These are phyloP conservation scores for Eueremaeus valkanovi DNA, from an alignment of 2,888 invertebrate genomes.

Conservation along the genomic window DNA sequence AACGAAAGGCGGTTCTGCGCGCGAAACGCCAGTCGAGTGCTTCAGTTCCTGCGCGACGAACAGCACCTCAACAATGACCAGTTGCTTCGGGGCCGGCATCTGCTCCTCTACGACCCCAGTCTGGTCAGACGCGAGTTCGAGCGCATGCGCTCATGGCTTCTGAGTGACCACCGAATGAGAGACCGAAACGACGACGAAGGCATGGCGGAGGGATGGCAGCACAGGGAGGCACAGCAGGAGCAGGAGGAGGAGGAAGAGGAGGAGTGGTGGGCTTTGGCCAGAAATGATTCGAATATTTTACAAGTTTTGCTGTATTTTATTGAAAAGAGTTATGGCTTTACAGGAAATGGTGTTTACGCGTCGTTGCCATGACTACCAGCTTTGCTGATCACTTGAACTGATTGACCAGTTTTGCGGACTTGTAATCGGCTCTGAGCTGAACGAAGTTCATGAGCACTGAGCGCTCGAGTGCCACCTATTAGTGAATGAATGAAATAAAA, in stretches of 20 bases:
- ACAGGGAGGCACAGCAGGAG: no score
- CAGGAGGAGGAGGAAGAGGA: no score
- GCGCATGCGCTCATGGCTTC: no score
- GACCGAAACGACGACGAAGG: background rate
- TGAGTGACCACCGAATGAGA: background rate
- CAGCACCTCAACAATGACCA: no score
- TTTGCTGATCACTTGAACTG: conserved; percentile 44
- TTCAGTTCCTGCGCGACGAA: no score
- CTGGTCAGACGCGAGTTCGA: background rate
- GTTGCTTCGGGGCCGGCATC: no score
- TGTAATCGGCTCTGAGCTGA: conserved; percentile 88
- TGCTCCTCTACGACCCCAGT: background rate
- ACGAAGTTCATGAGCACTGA: conserved; percentile 86
- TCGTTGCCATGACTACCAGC: background rate
- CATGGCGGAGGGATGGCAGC: no score
- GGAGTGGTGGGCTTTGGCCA: no score
- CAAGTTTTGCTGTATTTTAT: conserved; percentile 13
- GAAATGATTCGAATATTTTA: background rate
- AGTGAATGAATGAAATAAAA: no score
- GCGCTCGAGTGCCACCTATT: conserved; percentile 85
- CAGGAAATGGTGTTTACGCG: background rate
- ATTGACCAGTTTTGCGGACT: conserved; percentile 52
- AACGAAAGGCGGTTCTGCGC: background rate
- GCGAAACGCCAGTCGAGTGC: no score
- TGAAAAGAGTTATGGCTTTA: background rate